Conservation (phyloP, 2,888 invertebrate species). For the Trichogramma dendrolimi region DNA sequence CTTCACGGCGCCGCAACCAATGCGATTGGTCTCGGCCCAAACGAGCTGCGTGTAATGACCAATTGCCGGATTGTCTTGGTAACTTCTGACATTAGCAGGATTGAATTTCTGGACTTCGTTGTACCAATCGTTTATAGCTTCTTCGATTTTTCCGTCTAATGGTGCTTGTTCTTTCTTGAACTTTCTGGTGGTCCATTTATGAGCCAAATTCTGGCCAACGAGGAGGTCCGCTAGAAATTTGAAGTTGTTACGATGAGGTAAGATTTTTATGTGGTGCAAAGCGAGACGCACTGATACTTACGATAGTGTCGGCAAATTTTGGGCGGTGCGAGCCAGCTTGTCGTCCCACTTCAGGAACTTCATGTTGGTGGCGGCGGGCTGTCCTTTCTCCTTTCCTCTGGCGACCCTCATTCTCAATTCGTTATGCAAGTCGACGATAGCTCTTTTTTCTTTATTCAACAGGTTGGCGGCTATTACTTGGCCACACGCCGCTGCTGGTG, state of each 20-base stretch:
- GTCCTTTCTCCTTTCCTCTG: too few species aligned
- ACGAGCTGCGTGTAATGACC: conserved; percentile 54
- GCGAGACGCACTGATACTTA: conserved; percentile 26
- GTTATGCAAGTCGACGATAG: too few species aligned
- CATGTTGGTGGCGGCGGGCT: too few species aligned
- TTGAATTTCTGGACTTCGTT: conserved; percentile 45
- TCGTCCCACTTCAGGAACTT: too few species aligned
- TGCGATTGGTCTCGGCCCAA: conserved; percentile 51
- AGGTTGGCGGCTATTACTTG: too few species aligned
- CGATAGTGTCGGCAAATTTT: conserved; percentile 48
- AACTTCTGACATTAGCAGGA: conserved; percentile 17
- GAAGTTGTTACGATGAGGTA: not conserved
- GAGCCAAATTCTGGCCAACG: conserved; percentile 51
- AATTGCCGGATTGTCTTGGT: conserved; percentile 17
- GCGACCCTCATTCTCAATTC: too few species aligned
- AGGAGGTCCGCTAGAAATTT: conserved; percentile 39
- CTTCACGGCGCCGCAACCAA: conserved; percentile 54
- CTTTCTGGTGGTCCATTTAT: conserved; percentile 16
- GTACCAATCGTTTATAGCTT: conserved; percentile 46
- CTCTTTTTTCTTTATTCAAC: too few species aligned
- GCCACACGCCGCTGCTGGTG: too few species aligned
- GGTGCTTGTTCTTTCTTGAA: not conserved
- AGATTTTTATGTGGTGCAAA: too few species aligned
- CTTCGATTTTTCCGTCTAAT: not conserved
- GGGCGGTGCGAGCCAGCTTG: conserved; percentile 37